Base-by-base conservation (phyloP, 2,797 vertebrate species). In the Macropus fuliginosus region DNA sequence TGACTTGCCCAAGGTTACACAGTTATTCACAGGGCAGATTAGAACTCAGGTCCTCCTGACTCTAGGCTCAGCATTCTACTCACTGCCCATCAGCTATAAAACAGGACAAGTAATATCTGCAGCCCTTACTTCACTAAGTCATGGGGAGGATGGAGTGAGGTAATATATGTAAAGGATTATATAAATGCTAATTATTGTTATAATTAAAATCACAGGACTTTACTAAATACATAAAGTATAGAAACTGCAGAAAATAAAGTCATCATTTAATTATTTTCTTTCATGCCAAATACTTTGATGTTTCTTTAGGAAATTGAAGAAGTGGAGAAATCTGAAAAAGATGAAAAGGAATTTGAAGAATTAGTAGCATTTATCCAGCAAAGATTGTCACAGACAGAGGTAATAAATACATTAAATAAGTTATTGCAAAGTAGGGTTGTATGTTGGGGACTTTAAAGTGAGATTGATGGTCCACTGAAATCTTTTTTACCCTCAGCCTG, bases 331-430 rank as follows among this genome's bases (percentile, higher is more conserved):
- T 99, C 99, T 98, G 99, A 98, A 55, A 99, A 99, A 24, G 99
- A 99, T 93, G 99, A 99, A 96, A 98, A 99, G 62, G 99, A 99
- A 95, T 99, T 99, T 99, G 99, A 99, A 95, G 99, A 99, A 98
- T 99, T 99, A 97, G 99, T 99, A 95, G 99, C 99, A 96, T 99
- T 99, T 98, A 99, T 99, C 98, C 99, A 99, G 97, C 99, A 99
- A 98, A 99, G 99, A 97, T 99, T 99, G 98, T 99, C 99, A 96
- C 99, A 99, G 94, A 99, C 99, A 94, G 99, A 99, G 99, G 99
- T 99, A 98, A 98, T 46, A 81, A 98, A 95, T 97, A 12, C 94
- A 40, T 95, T 97, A 3, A 57, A 34, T 94, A 9, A 95, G 55
- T 74, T 55, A 52, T 62, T 91, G 31, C 54, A 81, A 93, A 89